Conservation (phyloP, 2,888 invertebrate species). For the Drosophila barbarae region DNA sequence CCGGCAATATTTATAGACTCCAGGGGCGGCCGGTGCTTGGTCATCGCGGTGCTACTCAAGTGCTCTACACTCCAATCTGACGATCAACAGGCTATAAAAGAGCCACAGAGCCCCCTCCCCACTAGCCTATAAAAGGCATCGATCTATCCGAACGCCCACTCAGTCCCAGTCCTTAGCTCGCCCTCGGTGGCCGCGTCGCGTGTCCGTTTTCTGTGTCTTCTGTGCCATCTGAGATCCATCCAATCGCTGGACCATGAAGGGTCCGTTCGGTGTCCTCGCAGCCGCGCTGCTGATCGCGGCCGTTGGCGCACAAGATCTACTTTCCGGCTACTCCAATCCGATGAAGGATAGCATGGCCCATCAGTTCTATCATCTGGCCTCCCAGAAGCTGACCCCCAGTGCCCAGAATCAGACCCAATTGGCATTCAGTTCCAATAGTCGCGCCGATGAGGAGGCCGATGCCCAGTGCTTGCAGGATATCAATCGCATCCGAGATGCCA, state of each 20-base stretch:
- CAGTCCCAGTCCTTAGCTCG: conserved; percentile 33
- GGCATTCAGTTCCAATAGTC: conserved; percentile 9
- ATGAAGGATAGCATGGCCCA: conserved; percentile 70
- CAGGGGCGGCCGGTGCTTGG: conserved; percentile 37
- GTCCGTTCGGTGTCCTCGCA: conserved; percentile 37
- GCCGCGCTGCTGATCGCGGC: conserved; percentile 36
- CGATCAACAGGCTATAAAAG: conserved; percentile 52
- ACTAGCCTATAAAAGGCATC: conserved; percentile 53
- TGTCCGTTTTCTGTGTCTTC: neutral
- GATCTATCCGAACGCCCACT: conserved; percentile 35
- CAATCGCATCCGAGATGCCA: conserved; percentile 60
- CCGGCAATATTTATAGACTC: conserved; percentile 36
- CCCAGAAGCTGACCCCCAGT: conserved; percentile 22
- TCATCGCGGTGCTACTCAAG: conserved; percentile 26
- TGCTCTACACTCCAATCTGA: conserved; percentile 11
- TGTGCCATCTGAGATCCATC: neutral
- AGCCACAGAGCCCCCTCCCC: conserved; percentile 5
- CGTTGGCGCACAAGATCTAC: conserved; percentile 27
- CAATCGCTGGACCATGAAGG: conserved; percentile 47
- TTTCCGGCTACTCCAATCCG: conserved; percentile 55
- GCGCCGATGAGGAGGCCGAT: conserved; percentile 41
- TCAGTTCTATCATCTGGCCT: conserved; percentile 67
- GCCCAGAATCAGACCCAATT: conserved; percentile 36
- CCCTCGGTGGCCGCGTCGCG: conserved; percentile 32
- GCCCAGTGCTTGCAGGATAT: conserved; percentile 66